These are phyloP conservation scores for Tonatia bakeri DNA, from an alignment of 2,113 vertebrate genomes.

Conservation along the genomic window DNA sequence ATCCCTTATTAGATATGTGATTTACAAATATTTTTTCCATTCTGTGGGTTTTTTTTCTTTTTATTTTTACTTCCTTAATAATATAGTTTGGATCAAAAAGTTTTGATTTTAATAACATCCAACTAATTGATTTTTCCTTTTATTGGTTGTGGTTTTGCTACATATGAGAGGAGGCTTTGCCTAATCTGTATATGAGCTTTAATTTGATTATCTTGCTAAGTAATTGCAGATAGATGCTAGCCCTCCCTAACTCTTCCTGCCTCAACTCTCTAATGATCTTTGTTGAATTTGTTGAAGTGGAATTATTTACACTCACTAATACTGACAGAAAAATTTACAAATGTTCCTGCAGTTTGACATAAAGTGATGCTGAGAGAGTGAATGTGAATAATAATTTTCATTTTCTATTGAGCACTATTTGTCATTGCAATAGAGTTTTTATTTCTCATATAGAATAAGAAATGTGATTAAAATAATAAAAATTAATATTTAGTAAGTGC, in stretches of 20 bases:
- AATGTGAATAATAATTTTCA: not conserved
- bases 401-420: not conserved
- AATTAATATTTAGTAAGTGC: not conserved
- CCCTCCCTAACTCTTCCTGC: not conserved
- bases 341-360: not conserved
- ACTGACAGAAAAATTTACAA: not conserved
- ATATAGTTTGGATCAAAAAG: not conserved
- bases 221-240: not conserved
- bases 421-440: not conserved
- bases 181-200: not conserved
- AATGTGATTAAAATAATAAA: not conserved
- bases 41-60: not conserved
- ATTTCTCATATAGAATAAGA: not conserved
- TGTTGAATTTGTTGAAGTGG: not conserved
- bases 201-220: not conserved
- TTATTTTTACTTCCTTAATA: not conserved
- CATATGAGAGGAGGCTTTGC: not conserved
- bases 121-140: not conserved
- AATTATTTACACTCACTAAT: not conserved
- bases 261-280: not conserved
- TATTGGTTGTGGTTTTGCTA: not conserved
- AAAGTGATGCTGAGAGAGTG: not conserved
- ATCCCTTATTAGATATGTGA: not conserved
- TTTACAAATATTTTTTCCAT: not conserved
- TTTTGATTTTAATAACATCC: not conserved